A percentile compares a stretch with the other conserved stretches of the same genome.
Conservation (phyloP, 2,113 vertebrate genomes). For the Rallus limicola region DNA sequence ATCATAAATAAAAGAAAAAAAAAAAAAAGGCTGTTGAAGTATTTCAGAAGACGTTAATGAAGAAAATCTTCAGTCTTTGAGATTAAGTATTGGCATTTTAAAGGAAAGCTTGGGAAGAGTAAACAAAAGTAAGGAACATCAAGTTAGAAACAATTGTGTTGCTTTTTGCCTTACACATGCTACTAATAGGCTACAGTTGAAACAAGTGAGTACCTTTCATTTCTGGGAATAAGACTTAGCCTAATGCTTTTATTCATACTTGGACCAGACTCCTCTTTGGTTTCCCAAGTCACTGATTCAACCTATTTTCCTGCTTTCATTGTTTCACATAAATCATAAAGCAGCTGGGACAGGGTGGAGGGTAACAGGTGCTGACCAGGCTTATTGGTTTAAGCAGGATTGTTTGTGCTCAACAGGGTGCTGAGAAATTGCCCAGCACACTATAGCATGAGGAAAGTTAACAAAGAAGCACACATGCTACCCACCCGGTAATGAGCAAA, state of each 20-base stretch:
- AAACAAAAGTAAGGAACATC: background rate
- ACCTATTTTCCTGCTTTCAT: background rate
- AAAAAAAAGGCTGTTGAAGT: background rate
- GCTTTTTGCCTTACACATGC: background rate
- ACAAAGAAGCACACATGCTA: background rate
- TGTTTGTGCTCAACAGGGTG: background rate
- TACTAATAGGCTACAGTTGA: background rate
- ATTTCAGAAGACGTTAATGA: background rate
- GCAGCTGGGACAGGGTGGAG: background rate
- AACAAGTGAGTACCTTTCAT: background rate
- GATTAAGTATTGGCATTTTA: background rate
- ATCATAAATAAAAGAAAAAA: background rate
- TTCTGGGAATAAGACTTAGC: background rate
- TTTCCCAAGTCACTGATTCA: background rate
- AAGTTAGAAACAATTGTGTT: background rate
- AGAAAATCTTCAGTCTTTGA: background rate
- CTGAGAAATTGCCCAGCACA: background rate
- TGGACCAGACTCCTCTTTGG: rapidly evolving
- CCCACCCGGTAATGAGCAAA: background rate
- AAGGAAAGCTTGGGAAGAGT: background rate
- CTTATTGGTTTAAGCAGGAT: background rate
- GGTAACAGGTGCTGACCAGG: background rate
- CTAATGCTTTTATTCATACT: background rate
- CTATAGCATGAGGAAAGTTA: background rate
- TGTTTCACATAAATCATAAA: background rate